A percentile compares a stretch with the other conserved stretches of the same genome.
phyloP scores from a whole-genome alignment of 1,140 invertebrate genomes.

The Calycopis cecrops region DNA sequence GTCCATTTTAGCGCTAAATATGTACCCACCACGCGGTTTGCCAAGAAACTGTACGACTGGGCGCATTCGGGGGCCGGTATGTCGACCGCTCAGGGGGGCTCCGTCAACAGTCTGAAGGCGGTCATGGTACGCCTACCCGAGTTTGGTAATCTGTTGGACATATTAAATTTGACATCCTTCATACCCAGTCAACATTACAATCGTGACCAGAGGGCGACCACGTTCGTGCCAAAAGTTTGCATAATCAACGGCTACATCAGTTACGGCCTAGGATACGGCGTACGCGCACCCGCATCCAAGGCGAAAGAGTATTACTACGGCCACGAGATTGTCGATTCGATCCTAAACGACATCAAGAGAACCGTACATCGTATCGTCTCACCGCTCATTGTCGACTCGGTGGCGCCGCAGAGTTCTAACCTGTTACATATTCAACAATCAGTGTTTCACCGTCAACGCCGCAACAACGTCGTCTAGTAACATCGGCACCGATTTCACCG shows the following conservation, averaged over 20 bases:
- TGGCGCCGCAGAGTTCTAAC: conserved; percentile 5
- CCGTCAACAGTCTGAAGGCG: conserved; percentile 4
- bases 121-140: conserved; percentile 10
- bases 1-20: no score
- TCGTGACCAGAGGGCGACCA: neutral
- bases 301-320: neutral
- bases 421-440: conserved; percentile 9
- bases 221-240: conserved; percentile 7
- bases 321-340: conserved; percentile 13
- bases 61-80: no score
- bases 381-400: conserved; percentile 11
- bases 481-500: conserved; percentile 6
- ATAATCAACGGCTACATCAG: conserved; percentile 4
- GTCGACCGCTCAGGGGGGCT: no score
- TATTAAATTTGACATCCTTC: conserved; percentile 7
- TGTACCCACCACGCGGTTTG: no score
- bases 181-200: conserved; percentile 9
- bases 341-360: conserved; percentile 10
- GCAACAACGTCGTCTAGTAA: conserved; percentile 12
- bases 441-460: no score
- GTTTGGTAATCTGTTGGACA: conserved; percentile 8
- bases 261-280: conserved; percentile 8
- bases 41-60: no score
- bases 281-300: conserved; percentile 2
- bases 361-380: conserved; percentile 13